phyloP scores from a whole-genome alignment of 2,113 vertebrate species.

The Acanthisitta chloris region DNA sequence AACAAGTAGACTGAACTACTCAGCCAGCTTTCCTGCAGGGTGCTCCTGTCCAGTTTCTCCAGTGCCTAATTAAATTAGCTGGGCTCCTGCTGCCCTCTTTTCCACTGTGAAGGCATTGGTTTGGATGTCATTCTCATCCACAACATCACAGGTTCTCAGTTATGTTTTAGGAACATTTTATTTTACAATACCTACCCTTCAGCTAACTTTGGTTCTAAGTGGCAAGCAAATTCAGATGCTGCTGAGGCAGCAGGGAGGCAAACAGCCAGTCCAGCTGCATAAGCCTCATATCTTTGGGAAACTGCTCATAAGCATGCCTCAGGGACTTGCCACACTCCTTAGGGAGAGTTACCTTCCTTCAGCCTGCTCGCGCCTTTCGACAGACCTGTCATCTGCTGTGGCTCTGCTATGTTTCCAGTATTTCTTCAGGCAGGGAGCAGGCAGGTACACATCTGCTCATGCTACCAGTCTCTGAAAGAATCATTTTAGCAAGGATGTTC shows the following conservation, averaged over 20 bases:
- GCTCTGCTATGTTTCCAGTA: not conserved
- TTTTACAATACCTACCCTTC: slow-evolving; percentile 4
- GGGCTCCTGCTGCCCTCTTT: slow-evolving; percentile 20
- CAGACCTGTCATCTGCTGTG: not conserved
- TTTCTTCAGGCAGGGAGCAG: not conserved
- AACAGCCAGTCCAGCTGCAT: not conserved
- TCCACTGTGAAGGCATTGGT: not conserved
- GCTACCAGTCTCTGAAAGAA: not conserved
- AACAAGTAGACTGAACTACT: not conserved
- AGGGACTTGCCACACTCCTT: not conserved
- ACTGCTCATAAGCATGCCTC: rapidly evolving
- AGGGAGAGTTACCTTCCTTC: not conserved
- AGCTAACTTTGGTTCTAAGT: not conserved
- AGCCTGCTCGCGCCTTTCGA: rapidly evolving
- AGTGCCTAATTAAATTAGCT: slow-evolving; percentile 46
- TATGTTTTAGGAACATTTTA: not conserved
- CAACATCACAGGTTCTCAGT: not conserved
- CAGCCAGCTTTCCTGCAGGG: not conserved
- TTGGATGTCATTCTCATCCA: slow-evolving; percentile 21
- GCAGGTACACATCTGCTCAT: rapidly evolving
- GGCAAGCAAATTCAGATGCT: not conserved
- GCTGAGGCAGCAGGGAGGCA: not conserved
- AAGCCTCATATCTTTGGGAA: not conserved
- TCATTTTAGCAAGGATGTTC: not conserved
- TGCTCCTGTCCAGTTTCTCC: not conserved